Evolutionary conservation across 2,797 vertebrate species (phyloP).

Genomic region (Netta rufina): DNA sequence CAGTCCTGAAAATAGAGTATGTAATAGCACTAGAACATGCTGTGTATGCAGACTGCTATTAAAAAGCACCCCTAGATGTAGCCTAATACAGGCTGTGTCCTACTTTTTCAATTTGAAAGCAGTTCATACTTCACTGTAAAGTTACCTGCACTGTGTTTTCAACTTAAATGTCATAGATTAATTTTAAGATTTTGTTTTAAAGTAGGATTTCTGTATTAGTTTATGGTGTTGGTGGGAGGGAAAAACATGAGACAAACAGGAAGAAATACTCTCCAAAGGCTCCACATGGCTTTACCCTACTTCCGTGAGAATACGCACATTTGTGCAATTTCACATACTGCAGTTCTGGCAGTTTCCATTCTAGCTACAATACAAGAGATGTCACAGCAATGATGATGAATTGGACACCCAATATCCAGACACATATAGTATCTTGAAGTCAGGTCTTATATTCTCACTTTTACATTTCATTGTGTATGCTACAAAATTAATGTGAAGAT

Average conservation of each 20-base stretch:
- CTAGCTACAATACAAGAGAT: rapidly evolving
- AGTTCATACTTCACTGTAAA: not conserved
- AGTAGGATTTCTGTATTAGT: not conserved
- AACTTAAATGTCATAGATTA: not conserved
- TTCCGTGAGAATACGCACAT: rapidly evolving
- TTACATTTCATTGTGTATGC: not conserved
- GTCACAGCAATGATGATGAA: not conserved
- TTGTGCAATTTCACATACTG: not conserved
- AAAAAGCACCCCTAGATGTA: conserved; percentile 4
- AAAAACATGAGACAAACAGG: not conserved
- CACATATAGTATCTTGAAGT: not conserved
- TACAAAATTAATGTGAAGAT: not conserved
- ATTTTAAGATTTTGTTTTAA: not conserved
- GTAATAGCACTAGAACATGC: conserved; percentile 48
- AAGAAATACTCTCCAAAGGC: not conserved
- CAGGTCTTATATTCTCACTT: not conserved
- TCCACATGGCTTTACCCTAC: not conserved
- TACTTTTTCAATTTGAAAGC: conserved; percentile 43
- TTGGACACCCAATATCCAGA: not conserved
- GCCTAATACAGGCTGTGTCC: conserved; percentile 1
- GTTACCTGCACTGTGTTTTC: not conserved
- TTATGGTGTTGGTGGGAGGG: not conserved
- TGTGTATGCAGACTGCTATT: conserved; percentile 5
- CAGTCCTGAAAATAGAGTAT: conserved; percentile 83
- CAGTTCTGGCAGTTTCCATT: not conserved